A percentile compares a stretch with the other conserved stretches of the same genome.
These are phyloP conservation scores for Hylaeus volcanicus DNA, from an alignment of 1,140 invertebrate genomes.

Conservation along the genomic window DNA sequence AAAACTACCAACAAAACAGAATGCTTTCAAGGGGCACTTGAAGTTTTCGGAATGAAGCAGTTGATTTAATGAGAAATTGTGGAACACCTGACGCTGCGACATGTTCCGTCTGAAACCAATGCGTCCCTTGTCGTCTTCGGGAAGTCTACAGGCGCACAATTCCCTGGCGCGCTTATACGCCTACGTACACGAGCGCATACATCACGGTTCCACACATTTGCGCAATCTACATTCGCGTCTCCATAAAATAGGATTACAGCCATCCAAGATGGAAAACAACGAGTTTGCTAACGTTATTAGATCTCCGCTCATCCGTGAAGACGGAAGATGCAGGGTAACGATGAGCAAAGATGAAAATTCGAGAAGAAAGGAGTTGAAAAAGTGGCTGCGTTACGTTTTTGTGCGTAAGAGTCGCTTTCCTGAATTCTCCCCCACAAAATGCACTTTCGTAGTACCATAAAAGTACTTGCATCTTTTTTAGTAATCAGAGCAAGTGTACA, in stretches of 20 bases:
- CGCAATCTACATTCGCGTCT: conserved; percentile 53
- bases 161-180: background rate
- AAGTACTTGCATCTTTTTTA: too few species aligned
- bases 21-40: background rate
- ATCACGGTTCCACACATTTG: conserved; percentile 22
- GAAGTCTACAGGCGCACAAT: background rate
- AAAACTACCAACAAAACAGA: background rate
- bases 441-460: too few species aligned
- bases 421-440: conserved; percentile 13
- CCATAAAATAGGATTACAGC: conserved; percentile 60
- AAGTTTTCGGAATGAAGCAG: background rate
- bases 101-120: background rate
- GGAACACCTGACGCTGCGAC: conserved; percentile 18
- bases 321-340: conserved; percentile 43
- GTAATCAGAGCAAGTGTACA: too few species aligned
- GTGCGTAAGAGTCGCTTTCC: conserved; percentile 19
- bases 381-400: conserved; percentile 4
- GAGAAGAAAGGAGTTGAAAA: conserved; percentile 24
- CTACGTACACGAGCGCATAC: background rate
- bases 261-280: conserved; percentile 65
- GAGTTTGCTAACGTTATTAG: conserved; percentile 71
- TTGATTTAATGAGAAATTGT: conserved; percentile 22
- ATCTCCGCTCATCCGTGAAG: conserved; percentile 68
- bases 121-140: background rate
- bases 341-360: background rate